Evolutionary conservation across 1,140 invertebrate genomes (phyloP).

Genomic region (Brachystomella parvula): DNA sequence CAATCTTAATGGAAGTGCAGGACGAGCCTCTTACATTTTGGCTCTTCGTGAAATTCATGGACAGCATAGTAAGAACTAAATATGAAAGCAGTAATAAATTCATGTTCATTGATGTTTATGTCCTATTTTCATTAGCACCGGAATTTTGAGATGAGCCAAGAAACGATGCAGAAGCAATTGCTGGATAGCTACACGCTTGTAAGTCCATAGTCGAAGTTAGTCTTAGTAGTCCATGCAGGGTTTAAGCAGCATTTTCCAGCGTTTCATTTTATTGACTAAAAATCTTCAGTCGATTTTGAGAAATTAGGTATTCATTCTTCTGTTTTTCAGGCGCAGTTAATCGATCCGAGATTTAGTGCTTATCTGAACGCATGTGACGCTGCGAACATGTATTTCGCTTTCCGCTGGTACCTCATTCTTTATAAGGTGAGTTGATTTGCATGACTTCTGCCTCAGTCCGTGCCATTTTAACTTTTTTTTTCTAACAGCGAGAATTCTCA

Average conservation of each 20-base stretch:
- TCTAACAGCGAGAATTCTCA: conserved; percentile 57
- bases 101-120: conserved; percentile 24
- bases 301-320: too few relatives aligned
- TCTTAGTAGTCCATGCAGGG: conserved; percentile 50
- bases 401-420: conserved; percentile 79
- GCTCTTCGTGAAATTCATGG: conserved; percentile 99
- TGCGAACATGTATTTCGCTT: conserved; percentile 97
- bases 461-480: conserved; percentile 14
- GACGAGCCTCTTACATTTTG: conserved; percentile 96
- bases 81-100: conserved; percentile 10
- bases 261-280: too few relatives aligned
- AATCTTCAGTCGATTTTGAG: too few relatives aligned
- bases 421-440: conserved; percentile 52
- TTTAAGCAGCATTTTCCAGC: not conserved
- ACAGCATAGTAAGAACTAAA: conserved; percentile 66
- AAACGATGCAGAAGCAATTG: conserved; percentile 91
- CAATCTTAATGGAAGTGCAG: conserved; percentile 80
- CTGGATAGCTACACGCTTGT: conserved; percentile 73
- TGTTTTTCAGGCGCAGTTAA: conserved; percentile 51
- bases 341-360: conserved; percentile 71
- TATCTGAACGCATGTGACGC: conserved; percentile 88
- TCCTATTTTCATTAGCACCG: conserved; percentile 53
- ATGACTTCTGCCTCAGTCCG: not conserved
- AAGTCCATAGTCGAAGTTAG: too few relatives aligned
- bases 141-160: conserved; percentile 97